phyloP scores from a whole-genome alignment of 2,113 vertebrate genomes.

The Clinocottus analis region DNA sequence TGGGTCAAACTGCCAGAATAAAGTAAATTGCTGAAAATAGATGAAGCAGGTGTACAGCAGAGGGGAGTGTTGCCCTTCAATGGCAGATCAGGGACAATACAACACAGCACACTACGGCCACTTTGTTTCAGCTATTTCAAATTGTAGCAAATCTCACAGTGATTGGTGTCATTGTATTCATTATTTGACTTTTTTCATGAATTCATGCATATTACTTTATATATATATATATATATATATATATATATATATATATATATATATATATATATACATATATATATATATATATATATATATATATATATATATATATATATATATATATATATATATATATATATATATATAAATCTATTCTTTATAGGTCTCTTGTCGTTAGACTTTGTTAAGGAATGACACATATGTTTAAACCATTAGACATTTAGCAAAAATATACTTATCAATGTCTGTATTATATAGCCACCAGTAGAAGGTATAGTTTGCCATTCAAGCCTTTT shows the following conservation, averaged over 20 bases:
- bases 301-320: no score
- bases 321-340: not conserved
- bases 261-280: no score
- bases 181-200: not conserved
- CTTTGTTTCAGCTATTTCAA: not conserved
- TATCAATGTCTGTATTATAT: not conserved
- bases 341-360: not conserved
- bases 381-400: no score
- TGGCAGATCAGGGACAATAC: not conserved
- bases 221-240: no score
- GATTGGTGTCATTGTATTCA: not conserved
- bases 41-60: conserved; percentile 46
- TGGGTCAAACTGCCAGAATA: not conserved
- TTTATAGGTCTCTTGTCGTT: not conserved
- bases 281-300: no score
- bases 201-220: not conserved
- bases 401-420: not conserved
- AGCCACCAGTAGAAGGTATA: not conserved
- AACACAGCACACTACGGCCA: not conserved
- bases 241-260: no score
- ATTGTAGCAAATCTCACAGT: not conserved
- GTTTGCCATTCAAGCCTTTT: not conserved
- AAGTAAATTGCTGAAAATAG: not conserved
- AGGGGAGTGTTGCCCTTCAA: conserved; percentile 52
- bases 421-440: not conserved